Base-by-base conservation (phyloP, 2,888 invertebrate species). In the Panorpa germanica region DNA sequence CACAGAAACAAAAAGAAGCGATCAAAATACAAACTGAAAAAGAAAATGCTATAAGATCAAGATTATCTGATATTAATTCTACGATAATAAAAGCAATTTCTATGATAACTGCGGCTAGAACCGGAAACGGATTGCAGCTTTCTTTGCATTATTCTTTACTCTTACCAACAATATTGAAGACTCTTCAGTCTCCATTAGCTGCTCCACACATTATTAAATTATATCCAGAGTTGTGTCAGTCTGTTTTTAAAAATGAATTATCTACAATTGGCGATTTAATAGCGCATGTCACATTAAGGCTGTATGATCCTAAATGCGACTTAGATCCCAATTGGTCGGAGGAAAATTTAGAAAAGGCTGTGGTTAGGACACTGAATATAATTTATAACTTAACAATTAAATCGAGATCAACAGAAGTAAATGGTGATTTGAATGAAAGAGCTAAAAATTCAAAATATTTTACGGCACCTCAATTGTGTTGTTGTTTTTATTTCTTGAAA, bases 1-100 rank as follows among this genome's bases (percentile, higher is more conserved):
- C 81, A 1, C 72, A 78, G 9, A 95, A 95, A 50, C 96, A 98
- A 50, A 76, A 86, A 47, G 95, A 96, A 51, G 75, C 76, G 0
- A 69, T 93, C 29, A 82, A 80, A 47, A 67, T 70, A 20, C 91
- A 93, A 52, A 61, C 77, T 12, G 72, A 77, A 15, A 90, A 86
- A 44, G 96, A 96, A 49, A 65, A 67, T 37, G 66, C 63, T 1
- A 78, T 86, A 35, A 63, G 86, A 38, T 61, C 67, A 23, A 64
- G 70, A 39, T 52, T 93, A 17, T 60, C 61, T 5, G 57, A 55
- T 45, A 67, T 80, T 42, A 53, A 57, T 46, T 37, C 45, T 3
- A 46, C 45, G 29, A 28, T 51, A 32, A 52, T 36, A 35, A 43
- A 31, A 15, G 35, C 45, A n/a, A 45, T 50, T n/a, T 45, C 46